phyloP scores from a whole-genome alignment of 2,888 invertebrate genomes.

The Ryuthela nishihirai region DNA sequence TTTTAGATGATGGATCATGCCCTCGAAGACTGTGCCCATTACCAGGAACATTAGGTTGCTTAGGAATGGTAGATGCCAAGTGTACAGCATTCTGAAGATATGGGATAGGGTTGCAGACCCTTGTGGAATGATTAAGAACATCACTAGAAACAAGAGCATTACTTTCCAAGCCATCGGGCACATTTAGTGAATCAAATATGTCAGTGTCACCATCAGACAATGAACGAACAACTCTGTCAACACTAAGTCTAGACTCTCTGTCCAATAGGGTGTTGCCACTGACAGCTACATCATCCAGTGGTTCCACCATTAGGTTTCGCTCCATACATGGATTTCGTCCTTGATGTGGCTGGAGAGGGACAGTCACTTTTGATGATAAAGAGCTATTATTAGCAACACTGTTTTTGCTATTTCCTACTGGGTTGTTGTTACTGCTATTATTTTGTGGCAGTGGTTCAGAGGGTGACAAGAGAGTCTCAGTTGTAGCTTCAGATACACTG shows the following conservation, averaged over 20 bases:
- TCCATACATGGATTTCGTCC: conserved; percentile 79
- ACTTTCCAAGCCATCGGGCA: conserved; percentile 48
- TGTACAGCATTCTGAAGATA: conserved; percentile 70
- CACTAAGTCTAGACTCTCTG: conserved; percentile 37
- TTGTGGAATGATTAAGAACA: conserved; percentile 46
- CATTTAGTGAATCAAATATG: conserved; percentile 44
- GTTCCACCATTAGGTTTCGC: conserved; percentile 62
- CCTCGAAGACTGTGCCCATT: conserved; percentile 39
- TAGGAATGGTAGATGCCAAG: conserved; percentile 44
- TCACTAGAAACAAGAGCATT: conserved; percentile 54
- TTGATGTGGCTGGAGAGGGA: conserved; percentile 69
- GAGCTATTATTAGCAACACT: conserved; percentile 38
- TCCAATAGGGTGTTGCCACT: conserved; percentile 51
- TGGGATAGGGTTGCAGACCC: conserved; percentile 57
- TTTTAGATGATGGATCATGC: conserved; percentile 1
- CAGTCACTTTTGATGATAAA: conserved; percentile 41
- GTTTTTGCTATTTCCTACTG: conserved; percentile 12
- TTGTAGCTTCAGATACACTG: conserved; percentile 56
- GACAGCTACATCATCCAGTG: conserved; percentile 55
- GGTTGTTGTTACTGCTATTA: conserved; percentile 46
- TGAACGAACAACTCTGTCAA: conserved; percentile 8
- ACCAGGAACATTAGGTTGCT: conserved; percentile 49
- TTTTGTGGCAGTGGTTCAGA: conserved; percentile 49
- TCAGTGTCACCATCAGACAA: conserved; percentile 39
- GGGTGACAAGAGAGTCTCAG: conserved; percentile 62